Percentiles rank a stretch among this genome's conserved stretches.
phyloP scores from a whole-genome alignment of 2,113 vertebrate species.

The Notiomystis cincta region DNA sequence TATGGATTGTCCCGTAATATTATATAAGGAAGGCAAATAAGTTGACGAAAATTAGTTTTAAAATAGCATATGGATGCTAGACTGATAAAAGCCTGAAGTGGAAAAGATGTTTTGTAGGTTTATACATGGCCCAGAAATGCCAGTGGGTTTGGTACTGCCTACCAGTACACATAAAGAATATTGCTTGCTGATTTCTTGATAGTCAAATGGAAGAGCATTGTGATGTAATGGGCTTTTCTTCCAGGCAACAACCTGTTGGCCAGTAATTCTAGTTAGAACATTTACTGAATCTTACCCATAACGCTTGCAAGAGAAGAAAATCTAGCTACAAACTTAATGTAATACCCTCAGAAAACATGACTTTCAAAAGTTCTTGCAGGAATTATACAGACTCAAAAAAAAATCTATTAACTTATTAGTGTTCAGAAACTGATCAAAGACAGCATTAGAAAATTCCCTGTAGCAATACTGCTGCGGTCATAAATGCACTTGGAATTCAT shows the following conservation, averaged over 20 bases:
- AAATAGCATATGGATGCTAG: neutral
- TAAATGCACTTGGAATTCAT: slow-evolving; percentile 38
- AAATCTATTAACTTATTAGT: slow-evolving; percentile 27
- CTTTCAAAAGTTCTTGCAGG: slow-evolving; percentile 18
- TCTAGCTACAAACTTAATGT: neutral
- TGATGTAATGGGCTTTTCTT: neutral
- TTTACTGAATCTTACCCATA: neutral
- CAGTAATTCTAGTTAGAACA: neutral
- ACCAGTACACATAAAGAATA: neutral
- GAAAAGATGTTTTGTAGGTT: neutral
- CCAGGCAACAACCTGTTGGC: neutral
- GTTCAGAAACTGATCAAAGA: slow-evolving; percentile 27
- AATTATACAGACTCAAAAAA: neutral
- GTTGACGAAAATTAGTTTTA: neutral
- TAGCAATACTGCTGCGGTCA: neutral
- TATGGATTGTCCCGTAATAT: neutral
- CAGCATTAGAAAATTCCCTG: slow-evolving; percentile 7
- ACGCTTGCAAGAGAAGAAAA: neutral
- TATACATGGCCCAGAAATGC: neutral
- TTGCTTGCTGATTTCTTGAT: neutral
- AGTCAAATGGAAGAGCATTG: neutral
- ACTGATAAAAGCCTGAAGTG: neutral
- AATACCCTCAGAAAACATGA: neutral
- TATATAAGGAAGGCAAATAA: neutral
- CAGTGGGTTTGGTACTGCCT: neutral